Conservation (phyloP, 2,888 invertebrate genomes). For the Sisyra terminalis region DNA sequence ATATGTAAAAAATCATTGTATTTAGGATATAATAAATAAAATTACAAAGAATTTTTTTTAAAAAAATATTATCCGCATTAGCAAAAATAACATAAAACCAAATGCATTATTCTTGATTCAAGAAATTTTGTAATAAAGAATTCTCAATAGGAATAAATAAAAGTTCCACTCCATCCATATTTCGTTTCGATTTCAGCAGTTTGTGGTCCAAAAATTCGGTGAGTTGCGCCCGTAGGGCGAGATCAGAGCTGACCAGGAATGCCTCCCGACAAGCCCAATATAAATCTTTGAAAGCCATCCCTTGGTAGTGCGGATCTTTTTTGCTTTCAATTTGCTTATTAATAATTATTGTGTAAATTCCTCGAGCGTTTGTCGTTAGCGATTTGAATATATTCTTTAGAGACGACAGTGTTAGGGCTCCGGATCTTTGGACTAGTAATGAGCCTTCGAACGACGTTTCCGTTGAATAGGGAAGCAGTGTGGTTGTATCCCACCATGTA, state of each 20-base stretch:
- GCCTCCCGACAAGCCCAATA: conserved; percentile 74
- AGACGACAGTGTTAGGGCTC: conserved; percentile 65
- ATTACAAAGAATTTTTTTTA: background rate
- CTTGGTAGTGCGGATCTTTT: conserved; percentile 55
- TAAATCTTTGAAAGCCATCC: conserved; percentile 76
- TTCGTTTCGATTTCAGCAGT: conserved; percentile 65
- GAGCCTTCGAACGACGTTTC: conserved; percentile 81
- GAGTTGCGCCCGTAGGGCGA: conserved; percentile 77
- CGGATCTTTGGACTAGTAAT: conserved; percentile 61
- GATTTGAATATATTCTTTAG: conserved; percentile 81
- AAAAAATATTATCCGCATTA: background rate
- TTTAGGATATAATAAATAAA: background rate
- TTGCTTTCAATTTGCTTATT: conserved; percentile 65
- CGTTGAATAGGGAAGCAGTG: conserved; percentile 62
- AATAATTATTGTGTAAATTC: conserved; percentile 68
- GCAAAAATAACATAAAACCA: background rate
- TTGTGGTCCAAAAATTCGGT: conserved; percentile 95
- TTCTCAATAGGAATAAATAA: conserved; percentile 64
- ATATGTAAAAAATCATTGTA: background rate
- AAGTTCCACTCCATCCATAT: conserved; percentile 66
- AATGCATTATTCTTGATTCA: conserved; percentile 26
- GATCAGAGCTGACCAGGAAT: conserved; percentile 85
- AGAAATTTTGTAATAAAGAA: conserved; percentile 57
- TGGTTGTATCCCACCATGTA: conserved; percentile 82
- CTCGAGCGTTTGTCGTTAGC: conserved; percentile 73